Percentiles rank a stretch among this genome's conserved stretches.
phyloP scores from a whole-genome alignment of 1,140 invertebrate genomes.

The Laupala kohalensis region DNA sequence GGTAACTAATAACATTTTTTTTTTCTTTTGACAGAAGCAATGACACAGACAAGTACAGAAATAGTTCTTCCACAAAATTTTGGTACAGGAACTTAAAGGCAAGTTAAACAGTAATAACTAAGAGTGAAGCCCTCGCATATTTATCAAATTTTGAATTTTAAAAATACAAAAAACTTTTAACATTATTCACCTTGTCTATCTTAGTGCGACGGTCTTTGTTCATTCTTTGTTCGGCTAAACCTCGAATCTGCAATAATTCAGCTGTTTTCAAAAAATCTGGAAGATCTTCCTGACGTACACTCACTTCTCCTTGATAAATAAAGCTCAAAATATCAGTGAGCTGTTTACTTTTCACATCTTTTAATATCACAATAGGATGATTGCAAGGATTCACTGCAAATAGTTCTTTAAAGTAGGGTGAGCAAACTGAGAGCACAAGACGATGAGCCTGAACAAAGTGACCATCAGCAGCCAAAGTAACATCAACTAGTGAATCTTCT shows the following conservation, averaged over 20 bases:
- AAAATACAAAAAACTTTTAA: too few relatives aligned
- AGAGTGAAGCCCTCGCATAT: too few relatives aligned
- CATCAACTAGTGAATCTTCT: conserved; percentile 54
- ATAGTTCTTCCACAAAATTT: too few relatives aligned
- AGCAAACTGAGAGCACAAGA: conserved; percentile 57
- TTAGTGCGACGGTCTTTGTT: too few relatives aligned
- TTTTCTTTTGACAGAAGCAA: too few relatives aligned
- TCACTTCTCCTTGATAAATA: conserved; percentile 78
- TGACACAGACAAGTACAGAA: too few relatives aligned
- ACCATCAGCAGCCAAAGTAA: conserved; percentile 55
- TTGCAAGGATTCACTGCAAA: conserved; percentile 44
- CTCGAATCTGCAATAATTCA: conserved; percentile 72
- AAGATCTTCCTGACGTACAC: conserved; percentile 70
- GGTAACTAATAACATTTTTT: too few relatives aligned
- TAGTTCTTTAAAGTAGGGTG: conserved; percentile 57
- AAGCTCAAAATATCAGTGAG: conserved; percentile 67
- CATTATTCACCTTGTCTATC: too few relatives aligned
- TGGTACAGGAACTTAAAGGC: too few relatives aligned
- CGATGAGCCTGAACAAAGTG: conserved; percentile 57
- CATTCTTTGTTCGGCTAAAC: conserved; percentile 50
- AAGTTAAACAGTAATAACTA: too few relatives aligned
- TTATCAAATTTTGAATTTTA: too few relatives aligned
- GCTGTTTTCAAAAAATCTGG: conserved; percentile 70
- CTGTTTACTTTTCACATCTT: conserved; percentile 62
- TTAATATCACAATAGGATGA: conserved; percentile 66